phyloP scores from a whole-genome alignment of 1,140 invertebrate species.

The Wasmannia auropunctata region DNA sequence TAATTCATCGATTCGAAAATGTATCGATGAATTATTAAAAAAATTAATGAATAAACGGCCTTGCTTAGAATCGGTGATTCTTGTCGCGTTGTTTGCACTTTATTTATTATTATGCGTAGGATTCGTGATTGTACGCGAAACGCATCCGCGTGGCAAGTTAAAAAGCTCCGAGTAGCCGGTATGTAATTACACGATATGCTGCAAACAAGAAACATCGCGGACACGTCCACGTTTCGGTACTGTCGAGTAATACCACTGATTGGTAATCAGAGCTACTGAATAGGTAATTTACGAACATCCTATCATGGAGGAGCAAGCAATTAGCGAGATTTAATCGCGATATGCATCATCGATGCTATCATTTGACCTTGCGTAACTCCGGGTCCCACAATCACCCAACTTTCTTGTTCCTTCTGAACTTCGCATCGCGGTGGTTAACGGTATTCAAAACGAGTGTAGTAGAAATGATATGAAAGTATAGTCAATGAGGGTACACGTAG shows the following conservation, averaged over 20 bases:
- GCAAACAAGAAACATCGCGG: not conserved
- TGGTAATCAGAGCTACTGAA: constrained; percentile 21
- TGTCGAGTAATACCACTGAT: not conserved
- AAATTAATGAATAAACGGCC: not conserved
- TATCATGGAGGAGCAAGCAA: constrained; percentile 50
- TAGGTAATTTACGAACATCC: constrained; percentile 40
- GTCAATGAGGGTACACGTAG: not conserved
- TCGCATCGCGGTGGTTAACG: constrained; percentile 18
- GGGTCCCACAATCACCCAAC: not conserved
- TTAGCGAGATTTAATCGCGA: constrained; percentile 61
- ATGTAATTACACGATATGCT: constrained; percentile 25
- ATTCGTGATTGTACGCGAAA: not conserved
- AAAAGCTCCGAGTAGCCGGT: not conserved
- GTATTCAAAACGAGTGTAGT: not conserved
- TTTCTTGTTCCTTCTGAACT: not conserved
- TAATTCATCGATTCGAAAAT: not conserved
- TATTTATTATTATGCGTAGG: not conserved
- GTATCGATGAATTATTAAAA: not conserved
- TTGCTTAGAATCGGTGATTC: not conserved
- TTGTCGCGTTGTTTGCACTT: not conserved
- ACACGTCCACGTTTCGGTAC: constrained; percentile 1
- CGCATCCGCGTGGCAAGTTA: not conserved
- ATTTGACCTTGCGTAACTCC: constrained; percentile 7
- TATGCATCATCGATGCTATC: constrained; percentile 28
- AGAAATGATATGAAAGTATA: constrained; percentile 1